A percentile compares a stretch with the other conserved stretches of the same genome.
These are phyloP conservation scores for Heteropelma amictum DNA, from an alignment of 2,888 invertebrate genomes.

Conservation along the genomic window DNA sequence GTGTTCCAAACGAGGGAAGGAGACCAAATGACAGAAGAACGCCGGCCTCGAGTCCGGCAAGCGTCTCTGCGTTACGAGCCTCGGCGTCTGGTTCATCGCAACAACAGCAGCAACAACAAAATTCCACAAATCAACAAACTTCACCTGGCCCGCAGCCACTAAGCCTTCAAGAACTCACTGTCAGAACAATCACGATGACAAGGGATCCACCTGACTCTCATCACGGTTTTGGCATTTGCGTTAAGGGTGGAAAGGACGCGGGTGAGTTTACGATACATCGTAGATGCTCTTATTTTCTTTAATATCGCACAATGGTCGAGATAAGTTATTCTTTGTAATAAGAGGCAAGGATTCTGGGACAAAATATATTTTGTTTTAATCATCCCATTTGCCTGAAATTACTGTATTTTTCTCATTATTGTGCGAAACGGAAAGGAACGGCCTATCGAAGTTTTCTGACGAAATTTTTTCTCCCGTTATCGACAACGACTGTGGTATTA, in stretches of 20 bases:
- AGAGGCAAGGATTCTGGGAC: too few relatives aligned
- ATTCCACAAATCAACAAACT: conserved; percentile 77
- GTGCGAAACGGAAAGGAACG: conserved; percentile 28
- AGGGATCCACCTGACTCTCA: conserved; percentile 88
- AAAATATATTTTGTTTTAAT: neutral
- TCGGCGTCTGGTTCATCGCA: conserved; percentile 61
- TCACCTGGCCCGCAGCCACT: conserved; percentile 79
- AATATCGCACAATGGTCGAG: conserved; percentile 9
- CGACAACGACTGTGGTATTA: too few relatives aligned
- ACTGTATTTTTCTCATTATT: conserved; percentile 4
- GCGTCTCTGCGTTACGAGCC: conserved; percentile 72
- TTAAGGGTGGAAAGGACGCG: conserved; percentile 94
- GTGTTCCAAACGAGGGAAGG: conserved; percentile 67
- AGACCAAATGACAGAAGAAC: conserved; percentile 84
- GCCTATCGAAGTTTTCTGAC: conserved; percentile 12
- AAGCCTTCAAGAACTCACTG: conserved; percentile 86
- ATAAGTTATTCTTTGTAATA: too few relatives aligned
- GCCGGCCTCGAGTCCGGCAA: conserved; percentile 87
- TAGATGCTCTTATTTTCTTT: neutral
- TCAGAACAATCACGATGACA: conserved; percentile 92
- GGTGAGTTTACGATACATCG: conserved; percentile 79
- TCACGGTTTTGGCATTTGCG: conserved; percentile 94
- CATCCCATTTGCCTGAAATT: neutral
- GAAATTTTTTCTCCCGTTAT: too few relatives aligned
- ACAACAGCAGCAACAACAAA: conserved; percentile 60